Evolutionary conservation across 2,797 vertebrate genomes (phyloP).

Genomic region (Manis pentadactyla): DNA sequence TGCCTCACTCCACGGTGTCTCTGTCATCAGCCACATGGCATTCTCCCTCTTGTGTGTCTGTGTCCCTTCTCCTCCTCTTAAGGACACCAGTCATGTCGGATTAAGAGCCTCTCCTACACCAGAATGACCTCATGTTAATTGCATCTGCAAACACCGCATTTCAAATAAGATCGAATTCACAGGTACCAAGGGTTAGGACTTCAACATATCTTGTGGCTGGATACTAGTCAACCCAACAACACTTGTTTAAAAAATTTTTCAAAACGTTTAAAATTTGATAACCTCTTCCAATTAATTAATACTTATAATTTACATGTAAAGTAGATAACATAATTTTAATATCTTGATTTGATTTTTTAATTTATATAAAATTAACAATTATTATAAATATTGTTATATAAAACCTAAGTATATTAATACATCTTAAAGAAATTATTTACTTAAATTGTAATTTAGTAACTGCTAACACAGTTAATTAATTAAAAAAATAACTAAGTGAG

Average conservation of each 20-base stretch:
- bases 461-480: neutral
- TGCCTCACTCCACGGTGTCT: neutral
- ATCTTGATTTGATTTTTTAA: neutral
- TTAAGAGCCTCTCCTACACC: neutral
- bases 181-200: neutral
- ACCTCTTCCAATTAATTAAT: neutral
- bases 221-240: neutral
- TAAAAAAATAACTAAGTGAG: neutral
- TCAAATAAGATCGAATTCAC: neutral
- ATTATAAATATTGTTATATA: neutral
- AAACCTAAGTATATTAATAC: neutral
- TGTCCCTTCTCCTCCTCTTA: neutral
- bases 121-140: neutral
- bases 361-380: neutral
- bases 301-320: neutral
- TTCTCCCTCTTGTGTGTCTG: neutral
- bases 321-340: neutral
- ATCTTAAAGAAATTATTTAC: neutral
- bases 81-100: neutral
- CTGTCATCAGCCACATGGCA: neutral
- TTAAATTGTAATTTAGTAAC: neutral
- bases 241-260: neutral
- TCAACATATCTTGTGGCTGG: neutral
- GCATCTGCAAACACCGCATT: neutral
- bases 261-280: neutral